phyloP scores from a whole-genome alignment of 2,797 vertebrate species.

The Neosalanx taihuensis region DNA sequence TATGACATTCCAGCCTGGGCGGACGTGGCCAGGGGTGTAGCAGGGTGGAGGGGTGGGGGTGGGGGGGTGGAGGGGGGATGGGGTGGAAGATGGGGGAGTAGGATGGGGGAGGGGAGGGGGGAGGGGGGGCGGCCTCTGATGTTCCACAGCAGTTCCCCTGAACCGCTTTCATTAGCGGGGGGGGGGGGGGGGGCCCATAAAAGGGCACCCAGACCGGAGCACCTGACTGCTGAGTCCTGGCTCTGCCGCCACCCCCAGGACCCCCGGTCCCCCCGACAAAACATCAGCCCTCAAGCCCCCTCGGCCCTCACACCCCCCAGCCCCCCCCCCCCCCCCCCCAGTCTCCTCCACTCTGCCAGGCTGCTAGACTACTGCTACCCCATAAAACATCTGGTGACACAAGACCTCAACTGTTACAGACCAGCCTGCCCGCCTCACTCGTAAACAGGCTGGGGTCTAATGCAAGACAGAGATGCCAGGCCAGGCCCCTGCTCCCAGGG shows the following conservation, averaged over 20 bases:
- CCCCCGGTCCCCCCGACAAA: not conserved
- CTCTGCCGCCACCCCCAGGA: not conserved
- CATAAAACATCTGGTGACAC: conserved; percentile 73
- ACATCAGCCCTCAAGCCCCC: too few species aligned
- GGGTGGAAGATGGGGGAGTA: too few species aligned
- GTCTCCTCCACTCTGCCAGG: conserved; percentile 5
- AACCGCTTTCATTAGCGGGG: conserved; percentile 83
- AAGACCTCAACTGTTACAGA: conserved; percentile 67
- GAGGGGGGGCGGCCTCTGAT: conserved; percentile 90
- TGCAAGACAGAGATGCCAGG: conserved; percentile 59
- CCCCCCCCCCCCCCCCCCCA: conserved; percentile 39
- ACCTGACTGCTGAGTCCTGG: conserved; percentile 68
- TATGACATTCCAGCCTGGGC: conserved; percentile 87
- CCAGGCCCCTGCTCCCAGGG: conserved; percentile 23
- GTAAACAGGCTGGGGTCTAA: conserved; percentile 66
- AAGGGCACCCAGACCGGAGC: conserved; percentile 76
- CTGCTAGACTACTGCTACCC: conserved; percentile 44
- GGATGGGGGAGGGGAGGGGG: too few species aligned
- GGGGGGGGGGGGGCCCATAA: too few species aligned
- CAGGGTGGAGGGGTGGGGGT: conserved; percentile 31
- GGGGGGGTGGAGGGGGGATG: conserved; percentile 41
- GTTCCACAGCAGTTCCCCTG: conserved; percentile 82
- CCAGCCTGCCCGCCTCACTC: conserved; percentile 51
- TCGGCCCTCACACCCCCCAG: not conserved
- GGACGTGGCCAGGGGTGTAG: conserved; percentile 60